These are phyloP conservation scores for Odontocolon sp. DNA, from an alignment of 2,888 invertebrate genomes.

Conservation along the genomic window DNA sequence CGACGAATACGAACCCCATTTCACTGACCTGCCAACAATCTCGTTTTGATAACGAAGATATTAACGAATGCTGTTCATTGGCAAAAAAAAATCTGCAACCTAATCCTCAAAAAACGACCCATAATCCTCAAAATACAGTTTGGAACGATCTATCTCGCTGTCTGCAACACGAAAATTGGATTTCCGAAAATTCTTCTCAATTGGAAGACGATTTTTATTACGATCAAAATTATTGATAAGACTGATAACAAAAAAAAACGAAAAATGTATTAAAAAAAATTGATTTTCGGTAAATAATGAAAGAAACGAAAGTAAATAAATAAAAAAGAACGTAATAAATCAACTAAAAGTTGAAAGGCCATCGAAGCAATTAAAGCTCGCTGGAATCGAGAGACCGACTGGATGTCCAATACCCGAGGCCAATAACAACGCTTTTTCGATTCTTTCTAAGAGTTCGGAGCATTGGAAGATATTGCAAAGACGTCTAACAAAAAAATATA, in stretches of 20 bases:
- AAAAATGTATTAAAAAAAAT: too few species aligned
- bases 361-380: constrained; percentile 56
- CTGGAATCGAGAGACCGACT: constrained; percentile 25
- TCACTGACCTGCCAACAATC: constrained; percentile 2
- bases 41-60: constrained; percentile 7
- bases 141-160: background rate
- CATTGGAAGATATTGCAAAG: constrained; percentile 44
- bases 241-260: background rate
- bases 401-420: constrained; percentile 39
- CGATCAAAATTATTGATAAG: background rate
- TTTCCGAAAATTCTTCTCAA: background rate
- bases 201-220: background rate
- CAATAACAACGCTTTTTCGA: constrained; percentile 57
- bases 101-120: background rate
- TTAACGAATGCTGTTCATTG: background rate
- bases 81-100: constrained; percentile 5
- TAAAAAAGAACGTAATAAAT: constrained; percentile 38
- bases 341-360: constrained; percentile 37
- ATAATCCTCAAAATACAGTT: background rate
- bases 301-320: too few species aligned
- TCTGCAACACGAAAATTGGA: background rate
- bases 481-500: constrained; percentile 38
- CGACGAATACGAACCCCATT: background rate
- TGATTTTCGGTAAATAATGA: too few species aligned
- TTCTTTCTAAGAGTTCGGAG: constrained; percentile 49